Percentiles rank a stretch among this genome's conserved stretches.
Evolutionary conservation across 2,113 vertebrate species (phyloP).

Genomic region (Notarius quadriscutis): DNA sequence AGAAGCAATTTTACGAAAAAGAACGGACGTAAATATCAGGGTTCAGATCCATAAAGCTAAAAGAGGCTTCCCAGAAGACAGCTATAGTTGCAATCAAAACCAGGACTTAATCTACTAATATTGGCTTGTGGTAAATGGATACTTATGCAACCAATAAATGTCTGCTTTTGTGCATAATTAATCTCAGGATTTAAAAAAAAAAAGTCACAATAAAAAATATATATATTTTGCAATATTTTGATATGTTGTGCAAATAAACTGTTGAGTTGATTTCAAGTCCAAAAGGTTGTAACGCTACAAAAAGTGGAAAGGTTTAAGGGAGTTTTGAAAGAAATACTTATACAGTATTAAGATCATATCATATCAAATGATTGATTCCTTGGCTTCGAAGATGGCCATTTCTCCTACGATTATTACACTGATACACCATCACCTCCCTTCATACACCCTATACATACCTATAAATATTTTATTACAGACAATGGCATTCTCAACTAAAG

Average conservation of each 20-base stretch:
- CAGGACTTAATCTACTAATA: background rate
- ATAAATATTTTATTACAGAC: slow-evolving; percentile 17
- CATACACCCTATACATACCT: background rate
- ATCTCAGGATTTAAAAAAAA: background rate
- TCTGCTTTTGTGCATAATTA: background rate
- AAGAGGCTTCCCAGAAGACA: background rate
- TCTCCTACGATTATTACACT: background rate
- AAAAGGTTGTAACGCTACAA: background rate
- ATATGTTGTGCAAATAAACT: too few relatives aligned
- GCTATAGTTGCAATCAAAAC: background rate
- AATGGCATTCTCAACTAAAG: background rate
- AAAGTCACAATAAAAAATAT: background rate
- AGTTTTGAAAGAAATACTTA: background rate
- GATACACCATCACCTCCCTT: too few relatives aligned
- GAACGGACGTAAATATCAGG: background rate
- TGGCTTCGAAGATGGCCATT: background rate
- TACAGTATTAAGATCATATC: background rate
- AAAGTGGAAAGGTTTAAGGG: background rate
- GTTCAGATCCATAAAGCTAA: background rate
- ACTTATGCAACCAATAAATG: background rate
- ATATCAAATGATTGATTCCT: background rate
- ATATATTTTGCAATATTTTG: background rate
- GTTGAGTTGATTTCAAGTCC: background rate
- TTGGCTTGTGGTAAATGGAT: background rate
- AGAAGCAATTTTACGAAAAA: background rate